Evolutionary conservation across 1,140 invertebrate species (phyloP).

Genomic region (Temnothorax longispinosus): DNA sequence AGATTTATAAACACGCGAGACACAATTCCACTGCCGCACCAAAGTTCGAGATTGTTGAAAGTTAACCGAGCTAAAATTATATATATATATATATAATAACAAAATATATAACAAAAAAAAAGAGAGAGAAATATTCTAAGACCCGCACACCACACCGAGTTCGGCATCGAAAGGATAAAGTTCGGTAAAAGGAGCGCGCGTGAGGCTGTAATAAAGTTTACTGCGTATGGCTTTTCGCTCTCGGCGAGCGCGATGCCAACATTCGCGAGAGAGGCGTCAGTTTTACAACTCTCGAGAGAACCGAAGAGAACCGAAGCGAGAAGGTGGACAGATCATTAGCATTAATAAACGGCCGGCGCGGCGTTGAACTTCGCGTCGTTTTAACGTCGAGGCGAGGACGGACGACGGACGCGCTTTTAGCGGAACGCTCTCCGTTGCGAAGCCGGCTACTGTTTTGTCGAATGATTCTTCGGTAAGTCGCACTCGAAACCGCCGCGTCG

Average conservation of each 20-base stretch:
- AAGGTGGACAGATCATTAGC: slow-evolving; percentile 43
- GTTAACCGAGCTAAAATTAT: not conserved
- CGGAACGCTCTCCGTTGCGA: not conserved
- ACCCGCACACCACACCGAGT: not conserved
- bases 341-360: slow-evolving; percentile 46
- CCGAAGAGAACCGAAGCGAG: no score
- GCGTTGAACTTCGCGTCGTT: slow-evolving; percentile 37
- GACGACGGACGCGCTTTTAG: slow-evolving; percentile 9
- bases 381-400: slow-evolving; percentile 22
- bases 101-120: not conserved
- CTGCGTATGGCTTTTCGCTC: not conserved
- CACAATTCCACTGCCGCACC: not conserved
- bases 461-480: slow-evolving; percentile 39
- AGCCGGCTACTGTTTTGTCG: slow-evolving; percentile 29
- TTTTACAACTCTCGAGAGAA: slow-evolving; percentile 5
- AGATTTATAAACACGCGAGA: slow-evolving; percentile 23
- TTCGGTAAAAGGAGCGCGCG: not conserved
- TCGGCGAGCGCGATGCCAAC: slow-evolving; percentile 3
- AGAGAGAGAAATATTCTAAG: not conserved
- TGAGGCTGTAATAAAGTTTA: slow-evolving; percentile 10
- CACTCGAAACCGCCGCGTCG: slow-evolving; percentile 8
- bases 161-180: slow-evolving; percentile 2
- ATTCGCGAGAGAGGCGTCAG: slow-evolving; percentile 10
- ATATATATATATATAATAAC: no score
- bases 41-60: not conserved